Conservation (phyloP, 1,140 invertebrate species). For the Pseudachorutes palmiensis region DNA sequence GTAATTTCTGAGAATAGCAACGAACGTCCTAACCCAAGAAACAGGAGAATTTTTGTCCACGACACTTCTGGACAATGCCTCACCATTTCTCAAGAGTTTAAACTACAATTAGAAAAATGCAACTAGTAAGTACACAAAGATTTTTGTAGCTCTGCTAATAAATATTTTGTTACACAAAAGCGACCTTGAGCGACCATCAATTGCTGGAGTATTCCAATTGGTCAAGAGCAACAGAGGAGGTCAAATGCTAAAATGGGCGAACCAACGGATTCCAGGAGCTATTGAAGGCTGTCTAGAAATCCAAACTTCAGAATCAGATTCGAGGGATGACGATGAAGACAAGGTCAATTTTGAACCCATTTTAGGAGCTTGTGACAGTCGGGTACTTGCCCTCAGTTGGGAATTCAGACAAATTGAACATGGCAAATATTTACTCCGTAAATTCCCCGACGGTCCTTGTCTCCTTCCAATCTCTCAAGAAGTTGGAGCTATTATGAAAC, state of each 20-base stretch:
- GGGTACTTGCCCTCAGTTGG: slow-evolving; percentile 17
- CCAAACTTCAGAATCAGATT: background rate
- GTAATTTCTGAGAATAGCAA: no score
- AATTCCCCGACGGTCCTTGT: slow-evolving; percentile 9
- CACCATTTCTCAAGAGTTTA: slow-evolving; percentile 24
- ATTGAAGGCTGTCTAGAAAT: slow-evolving; percentile 23
- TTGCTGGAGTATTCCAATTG: slow-evolving; percentile 24
- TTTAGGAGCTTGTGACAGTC: slow-evolving; percentile 23
- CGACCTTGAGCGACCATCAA: slow-evolving; percentile 16
- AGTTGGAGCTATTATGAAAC: background rate
- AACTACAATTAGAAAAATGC: slow-evolving; percentile 24
- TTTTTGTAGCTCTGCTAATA: background rate
- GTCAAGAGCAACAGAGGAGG: slow-evolving; percentile 26
- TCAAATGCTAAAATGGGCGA: slow-evolving; percentile 24
- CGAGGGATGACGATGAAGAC: slow-evolving; percentile 10
- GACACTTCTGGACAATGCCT: slow-evolving; percentile 20
- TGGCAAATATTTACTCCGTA: slow-evolving; percentile 13
- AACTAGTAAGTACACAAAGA: slow-evolving; percentile 21
- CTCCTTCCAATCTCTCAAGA: slow-evolving; percentile 7
- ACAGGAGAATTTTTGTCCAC: slow-evolving; percentile 23
- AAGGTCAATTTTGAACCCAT: background rate
- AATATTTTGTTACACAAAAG: slow-evolving; percentile 12
- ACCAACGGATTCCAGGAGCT: slow-evolving; percentile 18
- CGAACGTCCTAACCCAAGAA: no score
- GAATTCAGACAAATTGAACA: slow-evolving; percentile 16